Evolutionary conservation across 64 coral and sea anemone genomes (phyloP).

Genomic region (Porites australiensis): DNA sequence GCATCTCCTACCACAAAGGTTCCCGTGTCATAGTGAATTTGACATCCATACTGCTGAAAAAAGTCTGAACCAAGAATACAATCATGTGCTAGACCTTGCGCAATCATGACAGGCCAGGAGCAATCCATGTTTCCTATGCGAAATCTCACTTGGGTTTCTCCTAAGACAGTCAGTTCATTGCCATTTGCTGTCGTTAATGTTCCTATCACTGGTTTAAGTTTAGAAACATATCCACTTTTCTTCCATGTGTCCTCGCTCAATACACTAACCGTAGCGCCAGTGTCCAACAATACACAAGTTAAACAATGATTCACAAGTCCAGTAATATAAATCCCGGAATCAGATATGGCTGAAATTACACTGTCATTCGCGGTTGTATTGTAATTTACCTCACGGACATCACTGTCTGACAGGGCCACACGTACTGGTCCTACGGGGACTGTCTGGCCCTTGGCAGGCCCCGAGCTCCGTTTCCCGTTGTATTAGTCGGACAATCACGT

Average conservation of each 20-base stretch:
- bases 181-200: conserved; percentile 60
- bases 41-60: too few relatives aligned
- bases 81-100: too few relatives aligned
- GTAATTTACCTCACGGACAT: neutral
- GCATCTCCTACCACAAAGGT: too few relatives aligned
- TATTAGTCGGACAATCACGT: neutral
- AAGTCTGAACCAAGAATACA: too few relatives aligned
- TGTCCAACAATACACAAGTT: conserved; percentile 14
- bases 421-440: neutral
- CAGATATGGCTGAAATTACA: conserved; percentile 57
- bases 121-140: neutral
- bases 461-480: conserved; percentile 18
- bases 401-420: neutral
- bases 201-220: conserved; percentile 18
- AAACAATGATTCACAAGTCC: conserved; percentile 5
- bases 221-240: conserved; percentile 8
- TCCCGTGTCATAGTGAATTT: too few relatives aligned
- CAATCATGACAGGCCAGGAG: conserved; percentile 15
- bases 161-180: conserved; percentile 36
- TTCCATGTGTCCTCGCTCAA: neutral
- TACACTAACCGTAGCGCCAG: conserved; percentile 6
- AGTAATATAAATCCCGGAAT: conserved; percentile 42
- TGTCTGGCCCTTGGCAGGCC: conserved; percentile 29
- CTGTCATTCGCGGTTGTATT: neutral
- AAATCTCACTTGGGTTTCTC: conserved; percentile 33